Base-by-base conservation (phyloP, 2,888 invertebrate genomes). In the Nudaria mundana region DNA sequence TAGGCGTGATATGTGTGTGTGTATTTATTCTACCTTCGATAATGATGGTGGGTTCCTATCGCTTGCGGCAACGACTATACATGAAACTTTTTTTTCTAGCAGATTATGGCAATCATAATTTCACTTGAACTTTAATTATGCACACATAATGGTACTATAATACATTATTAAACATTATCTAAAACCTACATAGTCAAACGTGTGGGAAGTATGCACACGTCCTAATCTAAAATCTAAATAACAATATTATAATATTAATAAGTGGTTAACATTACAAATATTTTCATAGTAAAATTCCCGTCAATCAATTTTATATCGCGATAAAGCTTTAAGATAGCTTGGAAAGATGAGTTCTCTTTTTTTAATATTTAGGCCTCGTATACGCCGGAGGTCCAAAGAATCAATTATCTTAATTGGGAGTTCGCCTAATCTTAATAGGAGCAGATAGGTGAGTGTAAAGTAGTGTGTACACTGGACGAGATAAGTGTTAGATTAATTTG, bases 381-480 rank as follows among this genome's bases (percentile, higher is more conserved):
- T 15, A 44, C 49, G 52, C 65, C 63, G 77, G 75, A 73, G 79
- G 81, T 75, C 78, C 46, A 62, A 63, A 56, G 67, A 83, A 78
- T 85, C 83, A 83, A 85, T 87, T 86, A 82, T 78, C 78, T 83
- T 86, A 85, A 86, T 86, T 85, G 85, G 81, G 63, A 70, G 60
- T 60, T 75, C 65, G 68, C 59, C 76, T 82, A 81, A 85, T 81
- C 81, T 81, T 76, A 78, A 81, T 79, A 80, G 66, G 68, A 48
- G 48, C 59, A 57, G 76, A 77, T 78, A 76, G 54, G 70, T 65
- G 57, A 56, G 63, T 63, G 75, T 74, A 70, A 66, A 62, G 56
- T 59, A 63, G 60, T 75, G 71, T 74, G 71, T 64, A 58, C 60
- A 56, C 50, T 52, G 45, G 59, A 55, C 52, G 61, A 64, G 61